Evolutionary conservation across 2,113 vertebrate genomes (phyloP), one percentile per base, ranked within the genome.

Genomic region (Actenoides hombroni): DNA sequence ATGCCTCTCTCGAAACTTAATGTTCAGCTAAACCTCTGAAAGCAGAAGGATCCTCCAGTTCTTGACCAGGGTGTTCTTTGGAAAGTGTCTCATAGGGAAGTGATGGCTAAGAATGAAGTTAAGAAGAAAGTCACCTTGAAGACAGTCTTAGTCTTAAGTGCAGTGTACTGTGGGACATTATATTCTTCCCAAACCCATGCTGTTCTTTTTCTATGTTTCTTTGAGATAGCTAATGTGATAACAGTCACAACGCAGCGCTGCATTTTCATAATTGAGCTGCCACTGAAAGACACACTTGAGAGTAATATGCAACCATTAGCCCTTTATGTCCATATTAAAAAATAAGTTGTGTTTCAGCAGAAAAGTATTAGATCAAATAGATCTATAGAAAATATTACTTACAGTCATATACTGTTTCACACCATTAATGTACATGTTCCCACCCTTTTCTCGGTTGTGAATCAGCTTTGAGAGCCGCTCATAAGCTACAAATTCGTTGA

Each of bases 401-500:
- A 98, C 98, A 25, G 97, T 98, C 95, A 99, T 97, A 65, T 98
- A 99, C 68, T 99, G 99, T 83, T 99, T 99, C 46, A 98, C 84
- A 18, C 98, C 96, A 76, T 98, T 74, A 61, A 99, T 81, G 88
- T 98, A 99, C 94, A 95, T 85, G 49, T 33, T 98, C 19, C 98
- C 98, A 69, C 97, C 98, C 11, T 91, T 95, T 95, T 98, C 89
- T 85, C 99, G 96, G 86, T 94, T 97, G 37, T 95, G 91, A 64
- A 99, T 99, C 54, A 98, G 64, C 88, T 96, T 90, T 46, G 98
- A 98, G 91, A 99, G 97, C 13, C 97, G 97, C 75, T 99, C 94
- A 70, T 98, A 99, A 86, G 99, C 99, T 86, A 99, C 97, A 97
- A 99, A 99, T 95, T 99, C 98, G 97, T 98, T 99, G 94, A 99